Percentiles rank a stretch among this genome's conserved stretches.
Evolutionary conservation across 1,140 invertebrate genomes (phyloP).

Genomic region (Orchestia grillus): DNA sequence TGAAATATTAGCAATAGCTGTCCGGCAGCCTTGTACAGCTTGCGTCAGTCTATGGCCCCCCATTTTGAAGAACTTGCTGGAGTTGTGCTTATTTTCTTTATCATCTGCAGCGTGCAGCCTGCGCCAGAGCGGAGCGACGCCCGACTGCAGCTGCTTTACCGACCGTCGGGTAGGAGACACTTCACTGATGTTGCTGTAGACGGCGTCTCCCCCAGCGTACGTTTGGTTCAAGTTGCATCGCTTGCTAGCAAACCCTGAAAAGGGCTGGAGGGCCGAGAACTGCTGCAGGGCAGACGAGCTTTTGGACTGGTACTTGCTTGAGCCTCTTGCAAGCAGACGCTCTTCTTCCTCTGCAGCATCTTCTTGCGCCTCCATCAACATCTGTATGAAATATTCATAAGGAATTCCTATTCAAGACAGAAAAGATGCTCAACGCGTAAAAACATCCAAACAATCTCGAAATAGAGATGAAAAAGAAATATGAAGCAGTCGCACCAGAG

Average conservation of each 20-base stretch:
- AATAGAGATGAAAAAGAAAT: background rate
- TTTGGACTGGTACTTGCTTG: conserved; percentile 1
- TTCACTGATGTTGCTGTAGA: conserved; percentile 35
- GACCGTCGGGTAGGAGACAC: background rate
- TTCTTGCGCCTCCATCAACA: conserved; percentile 16
- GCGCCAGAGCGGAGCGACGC: conserved; percentile 14
- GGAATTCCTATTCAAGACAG: background rate
- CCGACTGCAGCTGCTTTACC: background rate
- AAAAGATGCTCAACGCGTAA: background rate
- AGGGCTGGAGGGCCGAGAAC: conserved; percentile 13
- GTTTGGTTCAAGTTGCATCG: conserved; percentile 4
- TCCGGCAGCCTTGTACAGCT: conserved; percentile 31
- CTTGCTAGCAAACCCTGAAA: background rate
- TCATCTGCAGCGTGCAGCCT: background rate
- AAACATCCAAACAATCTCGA: background rate
- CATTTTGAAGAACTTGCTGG: conserved; percentile 33
- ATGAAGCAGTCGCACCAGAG: too few relatives aligned
- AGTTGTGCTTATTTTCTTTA: conserved; percentile 24
- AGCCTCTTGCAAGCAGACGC: background rate
- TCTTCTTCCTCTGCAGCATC: background rate
- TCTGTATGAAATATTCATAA: background rate
- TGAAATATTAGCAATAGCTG: conserved; percentile 38
- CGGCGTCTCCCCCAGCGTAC: background rate
- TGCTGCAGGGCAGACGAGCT: background rate
- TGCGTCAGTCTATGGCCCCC: background rate